Evolutionary conservation across 2,888 invertebrate genomes (phyloP).

Genomic region (Meganola albula): DNA sequence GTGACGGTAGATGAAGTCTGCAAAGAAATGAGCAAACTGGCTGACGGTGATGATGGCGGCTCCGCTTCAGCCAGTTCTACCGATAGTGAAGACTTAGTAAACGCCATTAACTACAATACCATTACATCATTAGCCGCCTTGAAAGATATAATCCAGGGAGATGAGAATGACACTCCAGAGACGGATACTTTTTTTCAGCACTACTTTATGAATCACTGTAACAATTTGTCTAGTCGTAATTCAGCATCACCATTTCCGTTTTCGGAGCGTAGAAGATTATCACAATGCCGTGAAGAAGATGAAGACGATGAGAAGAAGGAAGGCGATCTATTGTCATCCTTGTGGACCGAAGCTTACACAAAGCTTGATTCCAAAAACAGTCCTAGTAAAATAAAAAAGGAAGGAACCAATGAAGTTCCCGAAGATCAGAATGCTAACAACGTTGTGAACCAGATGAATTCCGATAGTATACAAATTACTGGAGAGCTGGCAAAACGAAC

Average conservation of each 20-base stretch:
- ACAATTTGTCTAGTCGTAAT: constrained; percentile 80
- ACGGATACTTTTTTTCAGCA: constrained; percentile 82
- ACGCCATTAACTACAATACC: constrained; percentile 84
- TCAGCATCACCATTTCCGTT: constrained; percentile 68
- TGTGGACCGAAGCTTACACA: constrained; percentile 30
- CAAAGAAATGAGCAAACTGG: constrained; percentile 36
- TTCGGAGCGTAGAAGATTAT: constrained; percentile 81
- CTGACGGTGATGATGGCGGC: constrained; percentile 34
- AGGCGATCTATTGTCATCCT: constrained; percentile 31
- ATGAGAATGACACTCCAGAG: constrained; percentile 75
- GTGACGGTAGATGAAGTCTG: constrained; percentile 35
- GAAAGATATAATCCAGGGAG: constrained; percentile 81
- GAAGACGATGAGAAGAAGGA: constrained; percentile 82
- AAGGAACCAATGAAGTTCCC: constrained; percentile 21
- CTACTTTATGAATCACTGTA: constrained; percentile 85
- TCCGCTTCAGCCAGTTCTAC: constrained; percentile 70
- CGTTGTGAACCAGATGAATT: constrained; percentile 13
- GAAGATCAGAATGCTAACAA: constrained; percentile 30
- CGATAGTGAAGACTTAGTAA: constrained; percentile 80
- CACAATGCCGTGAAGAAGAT: constrained; percentile 90
- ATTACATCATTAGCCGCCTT: constrained; percentile 82
- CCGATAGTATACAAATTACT: constrained; percentile 11
- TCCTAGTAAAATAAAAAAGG: constrained; percentile 23
- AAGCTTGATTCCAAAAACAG: constrained; percentile 31
- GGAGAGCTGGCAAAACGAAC: constrained; percentile 52